These are phyloP conservation scores for Lagorchestes hirsutus DNA, from an alignment of 2,797 vertebrate species.

Conservation along the genomic window DNA sequence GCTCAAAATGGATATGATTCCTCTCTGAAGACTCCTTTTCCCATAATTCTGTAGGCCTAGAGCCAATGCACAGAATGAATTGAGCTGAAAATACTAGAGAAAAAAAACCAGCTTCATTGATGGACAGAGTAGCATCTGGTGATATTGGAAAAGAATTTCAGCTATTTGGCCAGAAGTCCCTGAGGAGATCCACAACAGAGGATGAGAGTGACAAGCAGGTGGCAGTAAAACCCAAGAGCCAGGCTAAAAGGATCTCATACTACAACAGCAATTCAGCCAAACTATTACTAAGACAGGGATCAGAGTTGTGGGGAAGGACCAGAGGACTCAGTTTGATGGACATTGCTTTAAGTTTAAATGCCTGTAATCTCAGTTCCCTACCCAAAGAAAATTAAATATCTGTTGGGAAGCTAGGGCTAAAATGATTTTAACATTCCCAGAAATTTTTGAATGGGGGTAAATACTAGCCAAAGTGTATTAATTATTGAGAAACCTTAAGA, in stretches of 20 bases:
- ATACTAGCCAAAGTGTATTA: not conserved
- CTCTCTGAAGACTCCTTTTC: not conserved
- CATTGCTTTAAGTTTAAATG: not conserved
- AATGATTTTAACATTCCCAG: not conserved
- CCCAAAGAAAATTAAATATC: not conserved
- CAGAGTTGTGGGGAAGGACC: not conserved
- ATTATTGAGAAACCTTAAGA: not conserved
- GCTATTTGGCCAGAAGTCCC: not conserved
- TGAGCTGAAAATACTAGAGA: not conserved
- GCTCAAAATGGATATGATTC: not conserved
- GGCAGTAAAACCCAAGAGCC: not conserved
- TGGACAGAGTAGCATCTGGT: not conserved
- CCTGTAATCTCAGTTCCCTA: not conserved
- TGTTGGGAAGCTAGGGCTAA: not conserved
- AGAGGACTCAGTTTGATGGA: not conserved
- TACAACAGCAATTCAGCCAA: not conserved
- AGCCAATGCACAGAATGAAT: not conserved
- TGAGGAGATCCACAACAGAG: not conserved
- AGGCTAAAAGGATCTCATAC: not conserved
- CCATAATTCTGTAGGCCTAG: not conserved
- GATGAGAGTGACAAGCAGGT: not conserved
- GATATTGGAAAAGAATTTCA: not conserved
- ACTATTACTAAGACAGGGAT: not conserved
- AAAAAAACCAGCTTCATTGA: not conserved
- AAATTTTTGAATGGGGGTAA: not conserved